A percentile compares a stretch with the other conserved stretches of the same genome.
These are phyloP conservation scores for Drosophila neonasuta DNA, from an alignment of 2,888 invertebrate species.

Conservation along the genomic window DNA sequence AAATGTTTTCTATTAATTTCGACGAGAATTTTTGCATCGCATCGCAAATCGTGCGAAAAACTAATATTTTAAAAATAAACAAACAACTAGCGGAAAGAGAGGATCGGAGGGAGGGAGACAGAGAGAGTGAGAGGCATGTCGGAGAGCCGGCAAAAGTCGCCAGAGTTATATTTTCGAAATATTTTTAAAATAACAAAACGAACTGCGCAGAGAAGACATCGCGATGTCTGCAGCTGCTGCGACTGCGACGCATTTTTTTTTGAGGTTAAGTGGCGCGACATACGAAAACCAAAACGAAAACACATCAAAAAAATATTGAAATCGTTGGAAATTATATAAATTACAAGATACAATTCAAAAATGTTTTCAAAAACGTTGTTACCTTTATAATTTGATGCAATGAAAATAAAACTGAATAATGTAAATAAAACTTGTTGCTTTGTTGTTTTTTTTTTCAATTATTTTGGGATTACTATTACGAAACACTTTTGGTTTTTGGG, in stretches of 20 bases:
- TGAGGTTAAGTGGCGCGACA: constrained; percentile 66
- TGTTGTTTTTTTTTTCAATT: constrained; percentile 1
- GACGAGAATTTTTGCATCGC: constrained; percentile 36
- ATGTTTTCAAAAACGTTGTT: background rate
- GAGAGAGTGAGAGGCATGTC: constrained; percentile 12
- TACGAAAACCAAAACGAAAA: constrained; percentile 16
- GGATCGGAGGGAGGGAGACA: background rate
- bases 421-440: constrained; percentile 48
- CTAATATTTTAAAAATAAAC: constrained; percentile 71
- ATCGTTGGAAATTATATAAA: constrained; percentile 15
- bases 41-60: constrained; percentile 64
- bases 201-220: constrained; percentile 1
- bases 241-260: constrained; percentile 47
- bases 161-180: constrained; percentile 66
- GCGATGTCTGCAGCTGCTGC: constrained; percentile 8
- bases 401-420: constrained; percentile 4
- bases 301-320: constrained; percentile 23
- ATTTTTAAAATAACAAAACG: constrained; percentile 58
- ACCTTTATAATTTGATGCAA: constrained; percentile 2
- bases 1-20: constrained; percentile 24
- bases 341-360: background rate
- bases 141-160: constrained; percentile 49
- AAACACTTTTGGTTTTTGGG: constrained; percentile 58
- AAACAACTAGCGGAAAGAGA: constrained; percentile 41
- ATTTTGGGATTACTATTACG: constrained; percentile 62